A percentile compares a stretch with the other conserved stretches of the same genome.
Evolutionary conservation across 2,113 vertebrate species (phyloP).

Genomic region (Callochromis pleurospilus): DNA sequence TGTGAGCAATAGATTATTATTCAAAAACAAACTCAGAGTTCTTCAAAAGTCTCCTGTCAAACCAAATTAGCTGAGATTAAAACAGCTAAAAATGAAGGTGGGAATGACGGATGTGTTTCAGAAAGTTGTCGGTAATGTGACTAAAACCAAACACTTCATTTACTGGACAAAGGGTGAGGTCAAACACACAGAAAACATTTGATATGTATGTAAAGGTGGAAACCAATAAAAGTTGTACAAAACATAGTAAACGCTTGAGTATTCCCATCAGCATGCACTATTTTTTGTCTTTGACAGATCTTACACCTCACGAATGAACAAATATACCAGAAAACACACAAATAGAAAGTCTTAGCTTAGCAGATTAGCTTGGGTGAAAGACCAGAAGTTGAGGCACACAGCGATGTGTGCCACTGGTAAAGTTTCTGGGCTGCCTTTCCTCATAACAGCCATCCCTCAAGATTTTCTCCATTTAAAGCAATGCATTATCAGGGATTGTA

Average conservation of each 20-base stretch:
- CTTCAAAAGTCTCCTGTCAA: not conserved
- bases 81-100: not conserved
- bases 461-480: not conserved
- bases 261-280: not conserved
- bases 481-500: not conserved
- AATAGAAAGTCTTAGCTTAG: not conserved
- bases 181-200: not conserved
- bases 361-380: not conserved
- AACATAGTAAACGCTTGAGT: not conserved
- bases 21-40: not conserved
- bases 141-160: not conserved
- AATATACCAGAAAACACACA: not conserved
- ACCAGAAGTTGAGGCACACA: not conserved
- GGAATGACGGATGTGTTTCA: not conserved
- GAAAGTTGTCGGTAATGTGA: not conserved
- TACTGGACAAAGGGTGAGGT: not conserved
- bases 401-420: not conserved
- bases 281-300: not conserved
- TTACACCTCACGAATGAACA: not conserved
- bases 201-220: too few species aligned
- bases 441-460: not conserved
- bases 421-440: not conserved
- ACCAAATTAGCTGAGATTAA: not conserved
- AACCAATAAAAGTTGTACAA: not conserved
- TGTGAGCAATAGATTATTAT: not conserved